Evolutionary conservation across 1,140 invertebrate species (phyloP).

Genomic region (Eubasilissa regina): DNA sequence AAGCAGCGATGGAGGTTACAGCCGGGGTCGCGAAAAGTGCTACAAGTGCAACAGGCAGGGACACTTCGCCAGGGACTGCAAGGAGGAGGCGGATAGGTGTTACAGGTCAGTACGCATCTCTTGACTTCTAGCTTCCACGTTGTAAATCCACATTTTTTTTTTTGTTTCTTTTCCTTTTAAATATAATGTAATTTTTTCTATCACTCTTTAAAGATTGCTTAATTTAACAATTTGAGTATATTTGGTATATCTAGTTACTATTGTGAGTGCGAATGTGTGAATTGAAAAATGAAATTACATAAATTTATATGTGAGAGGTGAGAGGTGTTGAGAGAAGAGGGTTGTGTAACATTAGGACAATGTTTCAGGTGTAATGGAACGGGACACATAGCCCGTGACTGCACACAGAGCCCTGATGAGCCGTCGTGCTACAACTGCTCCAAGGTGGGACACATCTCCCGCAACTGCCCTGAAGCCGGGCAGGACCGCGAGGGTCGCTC

Average conservation of each 20-base stretch:
- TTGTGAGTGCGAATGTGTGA: no score
- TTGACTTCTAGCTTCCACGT: no score
- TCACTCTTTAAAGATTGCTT: no score
- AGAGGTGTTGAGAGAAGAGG: no score
- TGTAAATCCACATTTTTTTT: no score
- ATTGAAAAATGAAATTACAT: no score
- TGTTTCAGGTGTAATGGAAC: slow-evolving; percentile 83
- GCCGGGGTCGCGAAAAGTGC: slow-evolving; percentile 85
- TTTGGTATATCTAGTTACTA: no score
- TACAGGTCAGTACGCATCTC: slow-evolving; percentile 74
- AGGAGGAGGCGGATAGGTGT: slow-evolving; percentile 88
- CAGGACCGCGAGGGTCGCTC: slow-evolving; percentile 70
- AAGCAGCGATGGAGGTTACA: slow-evolving; percentile 68
- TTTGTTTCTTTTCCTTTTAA: no score
- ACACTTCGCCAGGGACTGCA: slow-evolving; percentile 94
- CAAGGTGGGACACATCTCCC: slow-evolving; percentile 90
- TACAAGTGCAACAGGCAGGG: slow-evolving; percentile 96
- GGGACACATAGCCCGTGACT: slow-evolving; percentile 93
- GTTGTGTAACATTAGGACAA: no score
- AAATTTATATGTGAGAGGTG: no score
- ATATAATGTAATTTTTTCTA: no score
- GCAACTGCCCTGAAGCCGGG: slow-evolving; percentile 84
- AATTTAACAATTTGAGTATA: no score
- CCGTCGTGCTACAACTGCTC: slow-evolving; percentile 91
- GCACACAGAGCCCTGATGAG: slow-evolving; percentile 84